Conservation (phyloP, 1,140 invertebrate species). For the Holcopasites calliopsidis region DNA sequence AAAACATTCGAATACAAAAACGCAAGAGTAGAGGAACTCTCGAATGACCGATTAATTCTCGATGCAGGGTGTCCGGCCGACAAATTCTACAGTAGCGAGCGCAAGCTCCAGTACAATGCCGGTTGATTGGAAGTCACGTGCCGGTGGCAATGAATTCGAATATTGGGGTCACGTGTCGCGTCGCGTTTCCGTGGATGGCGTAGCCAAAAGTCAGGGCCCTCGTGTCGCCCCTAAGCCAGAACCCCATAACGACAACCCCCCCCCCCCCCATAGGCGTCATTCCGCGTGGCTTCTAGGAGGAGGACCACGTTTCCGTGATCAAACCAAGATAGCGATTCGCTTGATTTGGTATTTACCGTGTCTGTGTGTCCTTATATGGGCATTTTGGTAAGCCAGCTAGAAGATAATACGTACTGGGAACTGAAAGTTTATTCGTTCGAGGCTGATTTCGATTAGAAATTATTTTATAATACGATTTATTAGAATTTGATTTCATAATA, state of each 20-base stretch:
- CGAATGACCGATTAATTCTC: slow-evolving; percentile 10
- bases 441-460: too few species aligned
- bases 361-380: not conserved
- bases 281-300: not conserved
- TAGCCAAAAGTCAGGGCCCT: slow-evolving; percentile 58
- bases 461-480: too few species aligned
- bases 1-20: too few species aligned
- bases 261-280: not conserved
- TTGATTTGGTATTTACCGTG: slow-evolving; percentile 12
- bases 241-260: not conserved
- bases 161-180: slow-evolving; percentile 66
- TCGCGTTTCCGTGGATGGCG: slow-evolving; percentile 54
- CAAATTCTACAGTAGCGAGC: slow-evolving; percentile 40
- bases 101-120: slow-evolving; percentile 55
- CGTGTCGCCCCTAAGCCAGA: not conserved
- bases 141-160: slow-evolving; percentile 66
- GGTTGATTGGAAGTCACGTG: slow-evolving; percentile 70
- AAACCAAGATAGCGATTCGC: slow-evolving; percentile 12
- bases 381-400: not conserved
- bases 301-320: slow-evolving; percentile 31
- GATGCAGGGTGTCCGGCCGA: not conserved
- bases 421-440: too few species aligned
- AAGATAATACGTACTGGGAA: not conserved
- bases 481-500: too few species aligned
- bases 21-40: not conserved